These are phyloP conservation scores for Andrena bucephala DNA, from an alignment of 2,888 invertebrate species.

Conservation along the genomic window DNA sequence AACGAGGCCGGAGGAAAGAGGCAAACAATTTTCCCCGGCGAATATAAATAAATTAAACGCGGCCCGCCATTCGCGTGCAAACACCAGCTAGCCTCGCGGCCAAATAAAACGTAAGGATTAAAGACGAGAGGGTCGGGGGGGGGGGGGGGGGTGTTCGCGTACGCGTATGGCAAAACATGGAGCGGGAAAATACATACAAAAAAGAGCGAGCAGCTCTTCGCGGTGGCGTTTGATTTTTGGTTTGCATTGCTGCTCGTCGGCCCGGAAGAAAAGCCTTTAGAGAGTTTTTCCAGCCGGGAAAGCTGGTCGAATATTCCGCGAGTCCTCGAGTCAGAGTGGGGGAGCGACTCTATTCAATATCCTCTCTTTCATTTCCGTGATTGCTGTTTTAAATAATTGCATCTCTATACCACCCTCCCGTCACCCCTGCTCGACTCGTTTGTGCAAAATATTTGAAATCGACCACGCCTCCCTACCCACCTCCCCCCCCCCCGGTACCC, in stretches of 20 bases:
- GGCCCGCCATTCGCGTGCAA: conserved; percentile 17
- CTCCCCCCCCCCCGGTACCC: neutral
- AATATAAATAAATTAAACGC: conserved; percentile 44
- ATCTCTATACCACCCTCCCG: conserved; percentile 59
- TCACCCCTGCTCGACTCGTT: conserved; percentile 39
- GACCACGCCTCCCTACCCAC: conserved; percentile 17
- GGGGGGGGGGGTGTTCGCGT: neutral
- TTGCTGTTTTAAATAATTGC: conserved; percentile 84
- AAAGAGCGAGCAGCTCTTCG: conserved; percentile 31
- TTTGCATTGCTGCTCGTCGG: conserved; percentile 81
- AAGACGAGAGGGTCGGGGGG: neutral
- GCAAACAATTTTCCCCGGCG: conserved; percentile 50
- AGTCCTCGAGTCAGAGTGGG: conserved; percentile 43
- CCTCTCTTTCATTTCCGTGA: conserved; percentile 83
- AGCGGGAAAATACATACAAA: neutral
- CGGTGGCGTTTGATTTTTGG: conserved; percentile 81
- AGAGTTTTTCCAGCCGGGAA: conserved; percentile 82
- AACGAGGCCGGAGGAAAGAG: conserved; percentile 46
- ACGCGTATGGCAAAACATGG: neutral
- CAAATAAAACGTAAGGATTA: conserved; percentile 59
- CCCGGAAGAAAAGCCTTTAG: conserved; percentile 79
- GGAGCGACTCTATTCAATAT: conserved; percentile 67
- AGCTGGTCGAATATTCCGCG: conserved; percentile 72
- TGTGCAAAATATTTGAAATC: conserved; percentile 62
- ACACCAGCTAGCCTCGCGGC: conserved; percentile 28